Conservation (phyloP, 2,113 vertebrate species). For the Oryctolagus cuniculus region mOryCun1.1 NC_091437.1:53822001-53822500, state of each 20-base stretch:
- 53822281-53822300: background rate
- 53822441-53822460: background rate
- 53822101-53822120: background rate
- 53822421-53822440: background rate
- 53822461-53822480: background rate
- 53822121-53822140: background rate
- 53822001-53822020: background rate
- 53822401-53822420: background rate
- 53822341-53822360: background rate
- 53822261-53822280: background rate
- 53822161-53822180: background rate
- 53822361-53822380: background rate
- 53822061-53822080: background rate
- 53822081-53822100: background rate
- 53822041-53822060: background rate
- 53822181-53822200: background rate
- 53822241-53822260: background rate
- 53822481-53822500: background rate
- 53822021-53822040: background rate
- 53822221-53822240: background rate
- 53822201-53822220: background rate
- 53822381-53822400: background rate
- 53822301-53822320: background rate
- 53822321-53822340: background rate
- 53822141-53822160: background rate